These are phyloP conservation scores for Euthynnus affinis DNA, from an alignment of 2,797 vertebrate genomes.

Conservation along the genomic window DNA sequence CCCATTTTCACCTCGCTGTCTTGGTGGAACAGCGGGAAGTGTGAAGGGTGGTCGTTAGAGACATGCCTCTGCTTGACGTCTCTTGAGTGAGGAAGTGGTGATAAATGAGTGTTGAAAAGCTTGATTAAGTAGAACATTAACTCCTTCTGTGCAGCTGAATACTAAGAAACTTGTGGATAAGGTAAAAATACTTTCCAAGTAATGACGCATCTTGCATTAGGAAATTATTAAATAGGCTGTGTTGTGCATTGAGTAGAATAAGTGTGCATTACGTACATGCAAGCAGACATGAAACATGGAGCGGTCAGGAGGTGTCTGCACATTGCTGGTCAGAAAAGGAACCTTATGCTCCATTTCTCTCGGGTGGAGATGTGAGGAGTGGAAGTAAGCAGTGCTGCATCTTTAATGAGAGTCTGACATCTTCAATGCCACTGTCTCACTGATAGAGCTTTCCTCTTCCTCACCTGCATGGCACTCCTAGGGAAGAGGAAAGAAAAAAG, in stretches of 20 bases:
- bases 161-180: slow-evolving; percentile 21
- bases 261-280: background rate
- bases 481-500: background rate
- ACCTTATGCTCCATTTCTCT: slow-evolving; percentile 75
- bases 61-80: slow-evolving; percentile 73
- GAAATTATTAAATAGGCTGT: slow-evolving; percentile 1
- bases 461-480: slow-evolving; percentile 52
- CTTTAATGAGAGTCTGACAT: slow-evolving; percentile 84
- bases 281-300: slow-evolving; percentile 47
- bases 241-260: background rate
- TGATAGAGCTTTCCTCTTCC: slow-evolving; percentile 38
- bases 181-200: slow-evolving; percentile 6
- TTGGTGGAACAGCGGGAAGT: slow-evolving; percentile 52
- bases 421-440: slow-evolving; percentile 66
- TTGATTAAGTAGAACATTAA: slow-evolving; percentile 61
- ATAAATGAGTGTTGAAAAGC: slow-evolving; percentile 68
- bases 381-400: slow-evolving; percentile 79
- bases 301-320: slow-evolving; percentile 70
- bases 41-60: slow-evolving; percentile 56
- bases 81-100: slow-evolving; percentile 61
- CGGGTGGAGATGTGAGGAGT: slow-evolving; percentile 69
- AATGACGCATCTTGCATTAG: slow-evolving; percentile 9
- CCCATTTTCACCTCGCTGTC: slow-evolving; percentile 78
- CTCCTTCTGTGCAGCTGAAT: slow-evolving; percentile 49
- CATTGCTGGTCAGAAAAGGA: slow-evolving; percentile 60